Evolutionary conservation across 2,797 vertebrate species (phyloP), one percentile per base, ranked within the genome.

Genomic region (Paedocypris micromegethes): DNA sequence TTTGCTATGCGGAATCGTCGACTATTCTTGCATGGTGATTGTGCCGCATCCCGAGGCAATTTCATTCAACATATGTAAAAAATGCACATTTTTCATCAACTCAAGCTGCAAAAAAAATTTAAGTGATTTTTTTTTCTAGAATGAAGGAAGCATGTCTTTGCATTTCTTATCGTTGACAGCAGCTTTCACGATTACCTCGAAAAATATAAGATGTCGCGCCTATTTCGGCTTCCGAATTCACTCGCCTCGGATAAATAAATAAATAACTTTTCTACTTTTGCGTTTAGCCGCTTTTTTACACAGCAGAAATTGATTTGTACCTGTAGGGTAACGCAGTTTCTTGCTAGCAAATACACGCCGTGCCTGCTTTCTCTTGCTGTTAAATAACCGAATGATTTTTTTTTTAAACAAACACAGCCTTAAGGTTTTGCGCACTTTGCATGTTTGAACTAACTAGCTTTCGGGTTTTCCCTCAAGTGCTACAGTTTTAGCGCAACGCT

Each of bases 391-490:
- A 23, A 23, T 23, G 75, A 67, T 64, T 64, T 42, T 69, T 77
- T 74, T 77, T 68, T 69, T 65, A 68, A 80, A 67, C 4, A 8
- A 52, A 70, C 40, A 69, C 58, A 61, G 66, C 81, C 79, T 85
- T 82, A 79, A 73, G 79, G 64, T 72, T 77, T 75, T 49, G 40
- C 69, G 66, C 79, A 70, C 42, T 67, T 69, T 64, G 83, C 80
- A 86, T 85, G 80, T 79, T 49, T 54, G 69, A 75, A 65, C 48
- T 62, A 73, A 66, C 23, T 55, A 72, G 72, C 79, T 76, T 72
- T 78, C 60, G 58, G 48, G 38, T 23, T 75, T 77, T 9, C 73
- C 77, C 80, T 79, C 76, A 83, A 81, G 52, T 76, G 75, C 66
- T 66, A 58, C 54, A 52, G 53, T 53, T 72, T 23, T 23, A 23